phyloP scores from a whole-genome alignment of 1,140 invertebrate species.

The Scaptomyza pallida region DNA sequence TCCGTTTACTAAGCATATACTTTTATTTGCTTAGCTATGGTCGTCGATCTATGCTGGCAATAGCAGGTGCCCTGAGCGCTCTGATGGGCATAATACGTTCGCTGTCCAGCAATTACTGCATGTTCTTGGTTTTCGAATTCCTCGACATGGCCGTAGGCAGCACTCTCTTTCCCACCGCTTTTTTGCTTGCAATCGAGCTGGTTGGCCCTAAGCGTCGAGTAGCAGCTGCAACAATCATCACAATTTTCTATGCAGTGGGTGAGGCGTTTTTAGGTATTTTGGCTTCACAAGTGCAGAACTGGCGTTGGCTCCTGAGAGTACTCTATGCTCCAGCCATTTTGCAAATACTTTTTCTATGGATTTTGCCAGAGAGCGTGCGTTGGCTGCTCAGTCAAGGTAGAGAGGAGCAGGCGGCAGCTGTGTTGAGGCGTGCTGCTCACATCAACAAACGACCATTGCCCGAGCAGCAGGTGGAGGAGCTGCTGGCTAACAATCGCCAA shows the following conservation, averaged over 20 bases:
- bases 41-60: slow-evolving; percentile 86
- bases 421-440: slow-evolving; percentile 87
- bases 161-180: slow-evolving; percentile 87
- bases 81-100: slow-evolving; percentile 87
- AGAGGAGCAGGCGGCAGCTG: slow-evolving; percentile 86
- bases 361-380: slow-evolving; percentile 87
- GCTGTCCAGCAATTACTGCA: slow-evolving; percentile 87
- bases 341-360: slow-evolving; percentile 86
- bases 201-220: slow-evolving; percentile 90
- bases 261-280: slow-evolving; percentile 88
- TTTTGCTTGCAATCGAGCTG: slow-evolving; percentile 89
- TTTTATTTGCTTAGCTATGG: slow-evolving; percentile 85
- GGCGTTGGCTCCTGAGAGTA: slow-evolving; percentile 88
- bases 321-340: slow-evolving; percentile 88
- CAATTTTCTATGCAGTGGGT: slow-evolving; percentile 89
- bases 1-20: neutral
- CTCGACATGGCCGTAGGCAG: slow-evolving; percentile 87
- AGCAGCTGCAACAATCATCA: slow-evolving; percentile 89
- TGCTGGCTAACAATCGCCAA: slow-evolving; percentile 54
- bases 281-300: slow-evolving; percentile 89
- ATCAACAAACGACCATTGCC: slow-evolving; percentile 87
- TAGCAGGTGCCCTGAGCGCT: slow-evolving; percentile 85
- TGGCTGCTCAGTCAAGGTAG: slow-evolving; percentile 90
- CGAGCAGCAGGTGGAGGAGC: slow-evolving; percentile 85
- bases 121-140: slow-evolving; percentile 88